Base-by-base conservation (phyloP, 1,140 invertebrate genomes). In the Drepana arcuata region DNA sequence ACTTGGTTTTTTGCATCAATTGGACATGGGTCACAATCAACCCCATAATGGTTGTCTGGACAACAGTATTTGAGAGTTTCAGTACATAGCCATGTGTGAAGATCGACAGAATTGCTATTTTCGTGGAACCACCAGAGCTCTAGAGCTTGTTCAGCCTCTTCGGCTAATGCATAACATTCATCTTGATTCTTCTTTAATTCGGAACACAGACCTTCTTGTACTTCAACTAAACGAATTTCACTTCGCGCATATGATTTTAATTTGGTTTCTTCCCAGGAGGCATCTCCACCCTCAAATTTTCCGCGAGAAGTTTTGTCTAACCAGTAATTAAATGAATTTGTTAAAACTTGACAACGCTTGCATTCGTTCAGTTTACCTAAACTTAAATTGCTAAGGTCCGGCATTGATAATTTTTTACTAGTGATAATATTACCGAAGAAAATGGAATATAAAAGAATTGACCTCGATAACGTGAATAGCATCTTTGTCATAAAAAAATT, bases 281-380 rank as follows among this genome's bases (percentile, higher is more conserved):
- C 93, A 81, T 99, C 97, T 7, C 97, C 97, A 29, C 97, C 97
- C 70, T 96, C 97, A 86, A 94, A 97, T 77, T 98, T 96, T 16
- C 93, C 94, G 57, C 94, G 90, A 16, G 90, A 88, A 2, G 97
- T 99, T 73, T 88, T 89, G 26, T 94, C 89, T 37, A 99, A 34
- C 78, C 78, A 79, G 30, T 72, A 32, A 13, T 48, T 69, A 42
- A 79, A 72, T 3, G 78, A 79, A 41, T 74, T 65, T 13, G 63
- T 61, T 31, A 75, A 39, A 18, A 72, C 26, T 48, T 70, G 67
- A 57, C 78, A 82, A 2, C 58, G 57, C 10, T 39, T 32, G 42
- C 78, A 82, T 48, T 78, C 69, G 32, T 47, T 52, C 21, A 62
- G 10, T 48, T 44, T 39, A 7, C 30, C 25, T n/a, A 6, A 14